Base-by-base conservation (phyloP, 2,888 invertebrate genomes). In the Diplazon laetatorius region DNA sequence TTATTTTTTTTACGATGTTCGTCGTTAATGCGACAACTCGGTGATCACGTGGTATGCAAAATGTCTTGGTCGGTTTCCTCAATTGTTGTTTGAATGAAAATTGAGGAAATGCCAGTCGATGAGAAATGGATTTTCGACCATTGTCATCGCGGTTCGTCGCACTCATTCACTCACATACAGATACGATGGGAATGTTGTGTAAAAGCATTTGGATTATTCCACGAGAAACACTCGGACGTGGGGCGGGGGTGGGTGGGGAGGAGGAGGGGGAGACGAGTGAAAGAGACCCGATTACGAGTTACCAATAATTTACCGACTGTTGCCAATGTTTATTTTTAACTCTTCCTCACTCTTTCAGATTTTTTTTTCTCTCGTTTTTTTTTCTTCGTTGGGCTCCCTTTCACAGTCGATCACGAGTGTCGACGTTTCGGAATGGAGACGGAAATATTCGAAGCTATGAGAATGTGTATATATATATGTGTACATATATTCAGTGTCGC, bases 61-160 rank as follows among this genome's bases (percentile, higher is more conserved):
- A n/a, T 14, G 50, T 39, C 37, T 20, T 37, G 35, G 1, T 30
- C 12, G 10, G 8, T 57, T 65, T 37, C 71, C 44, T 35, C 35
- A 52, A 30, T 68, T 69, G 44, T 78, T 81, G 76, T 81, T 76
- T 81, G 68, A 75, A 73, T 42, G 62, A 75, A n/a, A 81, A 83
- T 80, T 71, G 59, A 79, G 52, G 65, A 57, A 44, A 74, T 71
- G 76, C 62, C 44, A 48, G 25, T 62, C 73, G 73, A 72, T 70
- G 75, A 52, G 77, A 46, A 69, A 60, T 44, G 75, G 57, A 66
- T 77, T 52, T 71, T 6, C 42, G n/a, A 20, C 18, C n/a, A 14
- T 55, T 39, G 30, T 30, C 42, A 35, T 6, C 4, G 6, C 42
- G 14, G 20, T 6, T 30, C 18, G 48, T 48, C 4, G 39, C 39